A percentile compares a stretch with the other conserved stretches of the same genome.
Conservation (phyloP, 92 coral and sea anemone genomes). For the Porites cylindrica region DNA sequence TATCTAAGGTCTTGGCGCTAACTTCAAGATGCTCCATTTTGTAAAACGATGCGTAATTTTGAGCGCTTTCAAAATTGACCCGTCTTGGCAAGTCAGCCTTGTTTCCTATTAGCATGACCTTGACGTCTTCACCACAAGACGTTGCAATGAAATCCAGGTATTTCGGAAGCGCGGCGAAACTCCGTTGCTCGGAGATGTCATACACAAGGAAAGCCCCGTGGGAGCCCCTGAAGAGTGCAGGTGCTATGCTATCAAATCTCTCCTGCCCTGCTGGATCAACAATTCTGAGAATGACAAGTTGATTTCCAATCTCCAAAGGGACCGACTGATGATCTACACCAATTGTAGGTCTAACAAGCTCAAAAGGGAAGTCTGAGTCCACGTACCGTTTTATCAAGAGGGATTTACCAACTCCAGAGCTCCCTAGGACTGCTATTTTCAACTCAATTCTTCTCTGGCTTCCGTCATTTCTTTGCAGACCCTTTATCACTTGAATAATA, state of each 20-base stretch:
- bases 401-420: conserved; percentile 65
- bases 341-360: conserved; percentile 27
- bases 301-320: conserved; percentile 42
- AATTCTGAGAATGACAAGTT: conserved; percentile 49
- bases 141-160: conserved; percentile 24
- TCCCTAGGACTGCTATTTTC: conserved; percentile 59
- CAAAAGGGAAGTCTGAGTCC: conserved; percentile 29
- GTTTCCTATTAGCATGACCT: conserved; percentile 61
- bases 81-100: conserved; percentile 46
- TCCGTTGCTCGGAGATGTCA: conserved; percentile 53
- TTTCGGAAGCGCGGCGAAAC: conserved; percentile 36
- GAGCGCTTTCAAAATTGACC: conserved; percentile 34
- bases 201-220: conserved; percentile 69
- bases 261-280: conserved; percentile 69
- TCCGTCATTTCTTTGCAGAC: conserved; percentile 43
- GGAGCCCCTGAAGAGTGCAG: conserved; percentile 58
- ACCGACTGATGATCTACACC: conserved; percentile 45
- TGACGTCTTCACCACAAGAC: conserved; percentile 55
- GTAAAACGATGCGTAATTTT: conserved; percentile 37
- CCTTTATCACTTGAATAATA: conserved; percentile 8
- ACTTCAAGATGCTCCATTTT: conserved; percentile 58
- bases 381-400: conserved; percentile 36
- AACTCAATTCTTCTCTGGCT: conserved; percentile 34
- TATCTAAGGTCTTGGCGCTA: conserved; percentile 67
- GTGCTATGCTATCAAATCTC: conserved; percentile 65